Evolutionary conservation across 2,888 invertebrate species (phyloP), one percentile per base, ranked within the genome.

Genomic region (Eledone cirrhosa): DNA sequence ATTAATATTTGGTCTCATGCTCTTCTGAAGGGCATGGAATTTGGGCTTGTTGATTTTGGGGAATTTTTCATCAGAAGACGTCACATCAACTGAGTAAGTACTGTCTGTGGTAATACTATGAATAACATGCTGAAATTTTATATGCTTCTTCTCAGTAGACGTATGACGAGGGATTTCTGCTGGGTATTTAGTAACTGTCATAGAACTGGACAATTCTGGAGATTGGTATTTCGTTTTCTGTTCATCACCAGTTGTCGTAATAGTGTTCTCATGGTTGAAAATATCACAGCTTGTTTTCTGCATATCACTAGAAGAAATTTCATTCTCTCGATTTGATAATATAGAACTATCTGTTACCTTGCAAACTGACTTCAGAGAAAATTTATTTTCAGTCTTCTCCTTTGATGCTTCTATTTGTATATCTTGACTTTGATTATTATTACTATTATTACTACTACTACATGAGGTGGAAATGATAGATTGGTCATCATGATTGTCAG

Each of bases 61-160:
- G n/a, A 72, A 33, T 22, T 72, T 72, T n/a, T 72, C 72, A 33
- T 72, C 72, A 33, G 72, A 72, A 31, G 72, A 72, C 13, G 41
- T 72, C 31, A 72, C 72, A 31, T 41, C 14, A 33, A 41, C 31
- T 8, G 72, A 72, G n/a, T 33, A n/a, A 72, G 72, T 41, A 72
- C n/a, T 72, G 13, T 72, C 72, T 72, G 72, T 22, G 22, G 33
- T 72, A n/a, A 13, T 31, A 67, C 29, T 67, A 19, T 14, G 27
- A 29, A 29, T 22, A 24, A 31, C 31, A 16, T 29, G 67, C 22
- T 22, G 31, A 16, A 29, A 41, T 41, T 41, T 41, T 41, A 41
- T 41, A 11, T 41, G 41, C 11, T 41, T 41, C 8, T 41, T 41
- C 8, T 41, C 41, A 41, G 41, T 41, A 41, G 41, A 41, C 11